A percentile compares a stretch with the other conserved stretches of the same genome.
phyloP scores from a whole-genome alignment of 1,140 invertebrate genomes.

The Drosophila bocqueti region DNA sequence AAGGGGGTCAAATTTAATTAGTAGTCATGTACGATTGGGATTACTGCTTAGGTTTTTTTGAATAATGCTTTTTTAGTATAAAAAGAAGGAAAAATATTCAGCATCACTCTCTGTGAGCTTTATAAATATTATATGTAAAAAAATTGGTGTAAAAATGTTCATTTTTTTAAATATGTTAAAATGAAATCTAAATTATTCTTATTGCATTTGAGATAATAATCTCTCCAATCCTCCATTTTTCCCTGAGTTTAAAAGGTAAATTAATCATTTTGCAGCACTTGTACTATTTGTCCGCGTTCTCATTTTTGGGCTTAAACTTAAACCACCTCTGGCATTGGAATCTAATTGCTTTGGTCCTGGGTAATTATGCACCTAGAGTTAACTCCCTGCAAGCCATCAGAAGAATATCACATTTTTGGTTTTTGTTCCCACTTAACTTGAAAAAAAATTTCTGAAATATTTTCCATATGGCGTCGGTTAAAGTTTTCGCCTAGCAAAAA shows the following conservation, averaged over 20 bases:
- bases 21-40: not conserved
- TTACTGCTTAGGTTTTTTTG: not conserved
- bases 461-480: slow-evolving; percentile 46
- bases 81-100: not conserved
- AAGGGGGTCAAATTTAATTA: not conserved
- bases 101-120: too few species aligned
- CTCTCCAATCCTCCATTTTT: not conserved
- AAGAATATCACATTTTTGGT: slow-evolving; percentile 41
- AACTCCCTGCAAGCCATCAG: slow-evolving; percentile 25
- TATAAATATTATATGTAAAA: not conserved
- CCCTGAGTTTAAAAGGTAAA: not conserved
- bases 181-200: not conserved
- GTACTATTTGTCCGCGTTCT: slow-evolving; percentile 23
- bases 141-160: not conserved
- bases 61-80: not conserved
- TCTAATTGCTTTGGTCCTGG: slow-evolving; percentile 35
- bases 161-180: not conserved
- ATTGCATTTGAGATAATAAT: not conserved
- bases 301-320: slow-evolving; percentile 10
- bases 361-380: slow-evolving; percentile 26
- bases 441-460: slow-evolving; percentile 39
- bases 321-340: slow-evolving; percentile 16
- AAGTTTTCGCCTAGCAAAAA: slow-evolving; percentile 38
- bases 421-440: slow-evolving; percentile 24
- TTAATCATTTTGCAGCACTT: slow-evolving; percentile 17